Base-by-base conservation (phyloP, 2,888 invertebrate species). In the Cheilosia soror region DNA sequence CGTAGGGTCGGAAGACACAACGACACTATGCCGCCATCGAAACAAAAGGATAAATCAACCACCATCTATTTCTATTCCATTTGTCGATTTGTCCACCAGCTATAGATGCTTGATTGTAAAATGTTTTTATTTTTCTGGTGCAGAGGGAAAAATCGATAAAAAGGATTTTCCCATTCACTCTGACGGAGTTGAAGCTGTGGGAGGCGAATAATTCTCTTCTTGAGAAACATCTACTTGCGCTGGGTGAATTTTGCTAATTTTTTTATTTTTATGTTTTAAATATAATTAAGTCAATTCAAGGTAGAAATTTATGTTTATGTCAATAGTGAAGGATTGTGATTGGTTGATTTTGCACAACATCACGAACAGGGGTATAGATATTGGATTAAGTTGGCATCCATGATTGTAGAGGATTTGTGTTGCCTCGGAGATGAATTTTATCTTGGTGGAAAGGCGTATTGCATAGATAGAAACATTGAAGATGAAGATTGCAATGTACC, bases 141-240 rank as follows among this genome's bases (percentile, higher is more conserved):
- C 76, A 62, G 49, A 76, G 63, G 60, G 77, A 68, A 85, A 85
- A 85, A 85, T 85, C 85, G 68, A 85, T 85, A 81, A 77, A 72
- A 80, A 71, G 83, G 80, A 85, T 85, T 75, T 79, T 80, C 76
- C 62, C 80, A 62, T 65, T 58, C 66, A 31, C 44, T 49, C 77
- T 51, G 57, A 42, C 58, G 44, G 66, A 77, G 62, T 57, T 78
- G 78, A 76, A 42, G 58, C 76, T 75, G 55, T 68, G 37, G 63
- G 73, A 27, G 69, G 20, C 55, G 20, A 7, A 42, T 2, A 47
- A 31, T 27, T 20, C n/a, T 68, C 51, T 44, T 40, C 51, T 37
- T 37, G 37, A 37, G 15, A 5, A 29, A 9, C 7, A 11, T 20
- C 31, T 37, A 11, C 58, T 65, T 65, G 63, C 75, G 65, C 75